phyloP scores from a whole-genome alignment of 2,888 invertebrate genomes.

The Didymodactylos carnosus region DNA sequence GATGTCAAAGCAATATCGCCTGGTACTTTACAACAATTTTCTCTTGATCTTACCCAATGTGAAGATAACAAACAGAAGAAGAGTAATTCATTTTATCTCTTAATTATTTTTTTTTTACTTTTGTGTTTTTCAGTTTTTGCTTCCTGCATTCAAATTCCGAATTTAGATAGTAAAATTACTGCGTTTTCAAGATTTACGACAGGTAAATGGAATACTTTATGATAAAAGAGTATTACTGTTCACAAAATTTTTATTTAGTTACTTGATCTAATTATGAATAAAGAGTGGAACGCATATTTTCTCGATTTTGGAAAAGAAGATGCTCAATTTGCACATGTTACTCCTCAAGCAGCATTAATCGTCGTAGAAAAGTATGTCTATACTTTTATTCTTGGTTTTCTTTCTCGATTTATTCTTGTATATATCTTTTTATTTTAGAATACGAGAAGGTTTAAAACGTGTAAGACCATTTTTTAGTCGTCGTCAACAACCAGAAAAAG shows the following conservation, averaged over 20 bases:
- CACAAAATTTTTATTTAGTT: conserved; percentile 38
- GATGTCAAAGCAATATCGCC: conserved; percentile 56
- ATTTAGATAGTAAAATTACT: conserved; percentile 8
- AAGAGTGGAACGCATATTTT: conserved; percentile 94
- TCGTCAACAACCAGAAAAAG: conserved; percentile 49
- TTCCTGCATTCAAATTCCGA: neutral
- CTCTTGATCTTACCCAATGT: conserved; percentile 83
- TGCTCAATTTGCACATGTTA: conserved; percentile 70
- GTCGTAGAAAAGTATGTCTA: conserved; percentile 9
- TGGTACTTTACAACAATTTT: conserved; percentile 71
- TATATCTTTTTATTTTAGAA: too few relatives aligned
- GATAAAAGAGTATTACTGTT: neutral
- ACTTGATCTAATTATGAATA: conserved; percentile 71
- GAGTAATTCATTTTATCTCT: too few relatives aligned
- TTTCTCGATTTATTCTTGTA: neutral
- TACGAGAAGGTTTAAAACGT: neutral
- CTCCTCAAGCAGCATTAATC: conserved; percentile 3
- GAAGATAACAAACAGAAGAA: too few relatives aligned
- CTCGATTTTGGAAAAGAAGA: conserved; percentile 66
- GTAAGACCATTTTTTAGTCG: too few relatives aligned
- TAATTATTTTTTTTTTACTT: neutral
- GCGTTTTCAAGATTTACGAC: conserved; percentile 11
- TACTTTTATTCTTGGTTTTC: neutral
- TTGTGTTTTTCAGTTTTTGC: conserved; percentile 2
- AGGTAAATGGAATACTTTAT: neutral